phyloP scores from a whole-genome alignment of 2,888 invertebrate genomes.

The Penaeus monodon region DNA sequence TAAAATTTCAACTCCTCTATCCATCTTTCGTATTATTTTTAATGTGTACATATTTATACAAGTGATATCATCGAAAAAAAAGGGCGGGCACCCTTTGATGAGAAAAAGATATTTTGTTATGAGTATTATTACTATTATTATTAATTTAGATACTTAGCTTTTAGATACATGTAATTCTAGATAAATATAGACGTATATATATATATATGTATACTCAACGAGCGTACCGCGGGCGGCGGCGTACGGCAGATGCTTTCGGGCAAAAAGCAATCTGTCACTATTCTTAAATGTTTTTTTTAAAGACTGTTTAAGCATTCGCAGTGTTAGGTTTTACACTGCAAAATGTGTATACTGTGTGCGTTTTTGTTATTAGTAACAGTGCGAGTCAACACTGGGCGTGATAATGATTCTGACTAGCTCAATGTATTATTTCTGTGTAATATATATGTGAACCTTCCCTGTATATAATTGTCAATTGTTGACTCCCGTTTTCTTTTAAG shows the following conservation, averaged over 20 bases:
- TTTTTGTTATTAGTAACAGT: neutral
- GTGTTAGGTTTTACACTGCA: neutral
- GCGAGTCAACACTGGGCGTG: conserved; percentile 1
- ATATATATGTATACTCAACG: neutral
- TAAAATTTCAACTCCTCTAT: neutral
- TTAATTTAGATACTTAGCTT: neutral
- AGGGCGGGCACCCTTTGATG: conserved; percentile 2
- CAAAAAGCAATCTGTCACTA: conserved; percentile 5
- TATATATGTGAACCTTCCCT: neutral
- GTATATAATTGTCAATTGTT: conserved; percentile 1
- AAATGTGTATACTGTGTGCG: neutral
- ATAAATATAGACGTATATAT: neutral
- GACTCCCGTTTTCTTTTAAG: neutral
- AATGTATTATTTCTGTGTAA: conserved; percentile 4
- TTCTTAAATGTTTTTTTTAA: neutral
- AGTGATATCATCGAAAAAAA: neutral
- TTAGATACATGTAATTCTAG: no score
- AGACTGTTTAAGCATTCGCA: neutral
- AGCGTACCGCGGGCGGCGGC: neutral
- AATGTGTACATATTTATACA: conserved; percentile 8
- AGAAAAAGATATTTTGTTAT: neutral
- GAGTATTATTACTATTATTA: conserved; percentile 9
- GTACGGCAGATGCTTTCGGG: conserved; percentile 14
- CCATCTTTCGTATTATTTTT: neutral
- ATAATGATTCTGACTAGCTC: neutral